These are phyloP conservation scores for Anagyrus pseudococci DNA, from an alignment of 2,888 invertebrate genomes.

Conservation along the genomic window DNA sequence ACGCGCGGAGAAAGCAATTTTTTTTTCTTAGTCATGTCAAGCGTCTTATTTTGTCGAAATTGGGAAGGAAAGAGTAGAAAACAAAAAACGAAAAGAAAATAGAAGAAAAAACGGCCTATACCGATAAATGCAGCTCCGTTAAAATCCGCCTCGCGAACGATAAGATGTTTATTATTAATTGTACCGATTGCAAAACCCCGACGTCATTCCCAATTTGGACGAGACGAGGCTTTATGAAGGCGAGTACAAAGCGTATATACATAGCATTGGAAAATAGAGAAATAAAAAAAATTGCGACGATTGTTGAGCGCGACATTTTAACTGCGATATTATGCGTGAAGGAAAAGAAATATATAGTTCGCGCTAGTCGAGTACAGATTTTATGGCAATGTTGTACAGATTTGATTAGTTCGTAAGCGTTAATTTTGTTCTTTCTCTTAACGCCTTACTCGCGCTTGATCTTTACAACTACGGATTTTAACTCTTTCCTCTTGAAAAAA, in stretches of 20 bases:
- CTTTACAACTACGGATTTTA: not conserved
- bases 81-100: slow-evolving; percentile 1
- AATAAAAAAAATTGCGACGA: slow-evolving; percentile 10
- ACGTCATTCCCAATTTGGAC: slow-evolving; percentile 28
- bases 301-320: no score
- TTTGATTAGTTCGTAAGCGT: slow-evolving; percentile 30
- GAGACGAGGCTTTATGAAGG: slow-evolving; percentile 18
- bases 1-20: slow-evolving; percentile 1
- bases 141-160: not conserved
- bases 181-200: no score
- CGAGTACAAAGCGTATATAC: slow-evolving; percentile 21
- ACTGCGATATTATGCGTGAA: no score
- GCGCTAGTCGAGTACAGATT: no score
- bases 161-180: slow-evolving; percentile 3
- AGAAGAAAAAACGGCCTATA: slow-evolving; percentile 24
- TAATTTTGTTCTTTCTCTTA: slow-evolving; percentile 25
- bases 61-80: no score
- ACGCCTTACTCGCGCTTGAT: slow-evolving; percentile 12
- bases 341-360: no score
- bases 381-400: slow-evolving; percentile 26
- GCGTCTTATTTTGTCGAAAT: slow-evolving; percentile 27
- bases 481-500: slow-evolving; percentile 17
- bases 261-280: slow-evolving; percentile 12
- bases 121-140: not conserved
- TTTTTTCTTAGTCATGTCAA: slow-evolving; percentile 11